These are phyloP conservation scores for Polypedilum pembai DNA, from an alignment of 1,140 invertebrate species.

Conservation along the genomic window DNA sequence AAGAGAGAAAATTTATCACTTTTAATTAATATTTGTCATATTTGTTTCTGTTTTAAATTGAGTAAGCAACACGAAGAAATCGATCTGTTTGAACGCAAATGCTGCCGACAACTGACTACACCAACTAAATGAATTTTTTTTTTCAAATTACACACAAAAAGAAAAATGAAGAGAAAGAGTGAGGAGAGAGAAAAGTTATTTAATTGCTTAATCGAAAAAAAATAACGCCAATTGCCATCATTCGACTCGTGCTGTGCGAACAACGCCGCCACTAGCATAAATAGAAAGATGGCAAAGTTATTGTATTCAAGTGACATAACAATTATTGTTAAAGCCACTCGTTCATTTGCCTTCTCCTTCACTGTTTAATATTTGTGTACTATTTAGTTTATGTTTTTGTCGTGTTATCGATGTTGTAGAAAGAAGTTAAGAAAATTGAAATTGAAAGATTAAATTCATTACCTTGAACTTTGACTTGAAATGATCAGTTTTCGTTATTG, in stretches of 20 bases:
- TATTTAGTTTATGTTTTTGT: neutral
- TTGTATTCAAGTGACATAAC: neutral
- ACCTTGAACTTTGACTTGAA: too few species aligned
- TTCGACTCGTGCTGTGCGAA: neutral
- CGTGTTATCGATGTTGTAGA: neutral
- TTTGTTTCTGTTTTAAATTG: neutral
- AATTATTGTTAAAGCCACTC: slow-evolving; percentile 1
- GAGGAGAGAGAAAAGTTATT: neutral
- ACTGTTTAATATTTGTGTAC: neutral
- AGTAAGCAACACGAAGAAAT: neutral
- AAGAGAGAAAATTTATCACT: too few species aligned
- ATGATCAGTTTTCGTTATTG: too few species aligned
- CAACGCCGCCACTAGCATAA: neutral
- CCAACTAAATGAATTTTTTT: neutral
- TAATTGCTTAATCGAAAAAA: slow-evolving; percentile 6
- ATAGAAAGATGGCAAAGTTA: neutral
- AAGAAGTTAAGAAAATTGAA: too few species aligned
- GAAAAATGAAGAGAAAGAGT: neutral
- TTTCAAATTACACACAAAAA: neutral
- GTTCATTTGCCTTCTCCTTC: neutral
- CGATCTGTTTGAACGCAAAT: slow-evolving; percentile 16
- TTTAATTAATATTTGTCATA: too few species aligned
- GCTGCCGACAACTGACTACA: neutral
- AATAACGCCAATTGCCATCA: neutral
- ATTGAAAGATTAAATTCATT: too few species aligned